Evolutionary conservation across 2,113 vertebrate species (phyloP).

Genomic region (Psettodes erumei): DNA sequence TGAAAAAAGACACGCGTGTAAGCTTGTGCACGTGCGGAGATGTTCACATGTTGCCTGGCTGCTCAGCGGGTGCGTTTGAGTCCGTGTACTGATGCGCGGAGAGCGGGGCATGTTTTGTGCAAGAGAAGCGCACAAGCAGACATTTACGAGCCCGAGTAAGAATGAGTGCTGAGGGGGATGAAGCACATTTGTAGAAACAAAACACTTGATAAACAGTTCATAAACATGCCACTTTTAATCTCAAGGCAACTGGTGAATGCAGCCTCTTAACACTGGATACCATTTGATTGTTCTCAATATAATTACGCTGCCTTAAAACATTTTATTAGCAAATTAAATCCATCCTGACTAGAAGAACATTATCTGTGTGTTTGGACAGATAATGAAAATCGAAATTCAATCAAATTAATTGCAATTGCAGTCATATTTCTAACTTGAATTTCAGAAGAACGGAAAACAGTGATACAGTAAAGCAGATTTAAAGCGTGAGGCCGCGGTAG

Average conservation of each 20-base stretch:
- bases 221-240: constrained; percentile 35
- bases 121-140: constrained; percentile 1
- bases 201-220: constrained; percentile 25
- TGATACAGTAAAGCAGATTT: too few relatives aligned
- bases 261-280: not conserved
- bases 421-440: too few relatives aligned
- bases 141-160: constrained; percentile 39
- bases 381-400: too few relatives aligned
- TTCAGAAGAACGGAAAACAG: too few relatives aligned
- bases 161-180: constrained; percentile 20
- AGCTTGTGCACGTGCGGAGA: not conserved
- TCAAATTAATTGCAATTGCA: too few relatives aligned
- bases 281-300: constrained; percentile 13
- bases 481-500: too few relatives aligned
- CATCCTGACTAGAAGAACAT: not conserved
- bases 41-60: not conserved
- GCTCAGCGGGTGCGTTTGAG: not conserved
- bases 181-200: constrained; percentile 45
- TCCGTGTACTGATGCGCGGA: constrained; percentile 13
- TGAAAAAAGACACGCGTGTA: not conserved
- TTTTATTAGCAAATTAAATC: constrained; percentile 9
- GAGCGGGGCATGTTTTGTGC: not conserved
- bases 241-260: not conserved
- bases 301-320: constrained; percentile 17
- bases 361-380: not conserved